Evolutionary conservation across 2,888 invertebrate genomes (phyloP), one percentile per base, ranked within the genome.

Genomic region (Parnassius mnemosyne): DNA sequence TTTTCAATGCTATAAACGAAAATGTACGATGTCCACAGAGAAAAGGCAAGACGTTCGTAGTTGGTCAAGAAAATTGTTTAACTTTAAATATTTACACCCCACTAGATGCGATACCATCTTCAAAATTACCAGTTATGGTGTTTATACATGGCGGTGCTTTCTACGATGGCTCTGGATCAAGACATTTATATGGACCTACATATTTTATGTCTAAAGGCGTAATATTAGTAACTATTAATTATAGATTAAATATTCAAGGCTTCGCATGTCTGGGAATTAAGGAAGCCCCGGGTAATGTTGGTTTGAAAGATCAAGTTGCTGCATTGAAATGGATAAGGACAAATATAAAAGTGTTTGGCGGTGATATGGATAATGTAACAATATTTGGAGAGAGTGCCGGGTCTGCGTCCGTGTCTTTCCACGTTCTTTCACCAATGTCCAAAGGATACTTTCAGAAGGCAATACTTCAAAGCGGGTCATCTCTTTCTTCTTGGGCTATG

Each of bases 341-440:
- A 42, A 88, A 89, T 67, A 85, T 87, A 2, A 68, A 58, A 41
- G 75, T 71, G 2, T 85, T 88, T 61, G 88, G 87, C 3, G 88
- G 88, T 3, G 83, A 89, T 65, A 79, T 82, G 11, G 78, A 83
- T 11, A 85, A 79, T 42, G 81, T 88, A 0, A 87, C 85, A 0
- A 65, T 88, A 53, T 85, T 89, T 63, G 89, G 89, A 0, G 89
- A 89, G 67, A 89, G 89, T 53, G 89, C 89, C 61, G 89, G 89
- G 1, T 81, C 74, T 0, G 73, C 80, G 0, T 81, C 89, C 0
- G 83, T 87, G 1, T 87, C 89, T 0, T 84, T 72, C 13, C 88
- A 87, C 16, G 56, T 87, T 2, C 65, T 87, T 1, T 89, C 89
- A 2, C 81, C 82, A 0, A 84, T 85, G 84, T 83, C 89, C 0